phyloP scores from a whole-genome alignment of 2,113 vertebrate genomes.

The Sturnus vulgaris region DNA sequence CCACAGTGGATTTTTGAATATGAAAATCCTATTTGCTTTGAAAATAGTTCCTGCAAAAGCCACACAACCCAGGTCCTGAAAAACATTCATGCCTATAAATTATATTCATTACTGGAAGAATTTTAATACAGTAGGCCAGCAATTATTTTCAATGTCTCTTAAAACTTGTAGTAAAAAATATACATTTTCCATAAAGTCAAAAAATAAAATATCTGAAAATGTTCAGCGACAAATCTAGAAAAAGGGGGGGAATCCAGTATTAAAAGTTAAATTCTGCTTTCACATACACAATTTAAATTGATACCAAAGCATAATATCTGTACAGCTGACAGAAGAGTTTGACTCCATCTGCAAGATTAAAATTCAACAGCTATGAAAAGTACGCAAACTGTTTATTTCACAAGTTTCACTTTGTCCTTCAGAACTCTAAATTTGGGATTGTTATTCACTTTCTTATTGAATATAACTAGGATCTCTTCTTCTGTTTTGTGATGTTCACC shows the following conservation, averaged over 20 bases:
- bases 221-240: neutral
- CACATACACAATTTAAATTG: neutral
- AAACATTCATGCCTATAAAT: neutral
- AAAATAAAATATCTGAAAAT: constrained; percentile 57
- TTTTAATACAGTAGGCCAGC: constrained; percentile 23
- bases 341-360: neutral
- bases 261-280: neutral
- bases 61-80: neutral
- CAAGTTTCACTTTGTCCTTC: constrained; percentile 88
- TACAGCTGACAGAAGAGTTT: neutral
- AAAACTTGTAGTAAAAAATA: constrained; percentile 74
- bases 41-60: neutral
- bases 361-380: neutral
- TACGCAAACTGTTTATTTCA: constrained; percentile 68
- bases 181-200: constrained; percentile 63
- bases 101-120: neutral
- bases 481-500: constrained; percentile 77
- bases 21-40: neutral
- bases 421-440: constrained; percentile 89
- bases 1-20: neutral
- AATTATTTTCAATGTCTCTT: constrained; percentile 54
- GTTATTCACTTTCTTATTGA: constrained; percentile 89
- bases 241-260: neutral
- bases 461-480: constrained; percentile 80
- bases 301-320: neutral